Evolutionary conservation across 1,140 invertebrate species (phyloP).

Genomic region (Anoplophora glabripennis): DNA sequence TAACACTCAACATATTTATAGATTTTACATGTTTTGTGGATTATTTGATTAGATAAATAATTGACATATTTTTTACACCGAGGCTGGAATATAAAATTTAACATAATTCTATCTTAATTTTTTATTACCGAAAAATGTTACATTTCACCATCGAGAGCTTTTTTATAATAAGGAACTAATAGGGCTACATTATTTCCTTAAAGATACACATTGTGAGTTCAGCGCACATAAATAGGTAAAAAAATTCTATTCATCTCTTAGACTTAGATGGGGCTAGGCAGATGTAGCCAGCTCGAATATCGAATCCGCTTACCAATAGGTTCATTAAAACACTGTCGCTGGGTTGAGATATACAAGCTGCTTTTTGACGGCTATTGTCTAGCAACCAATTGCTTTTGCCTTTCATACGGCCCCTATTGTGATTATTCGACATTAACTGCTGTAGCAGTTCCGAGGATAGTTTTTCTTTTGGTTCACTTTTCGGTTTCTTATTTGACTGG

Average conservation of each 20-base stretch:
- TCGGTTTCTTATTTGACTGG: constrained; percentile 38
- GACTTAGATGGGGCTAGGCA: constrained; percentile 67
- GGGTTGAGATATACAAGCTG: constrained; percentile 47
- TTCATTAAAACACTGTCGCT: constrained; percentile 84
- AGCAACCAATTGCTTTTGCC: constrained; percentile 42
- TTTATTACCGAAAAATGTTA: too few species aligned
- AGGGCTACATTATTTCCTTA: too few species aligned
- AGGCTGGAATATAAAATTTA: too few species aligned
- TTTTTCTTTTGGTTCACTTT: constrained; percentile 44
- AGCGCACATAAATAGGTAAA: neutral
- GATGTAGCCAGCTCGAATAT: constrained; percentile 85
- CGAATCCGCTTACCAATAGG: constrained; percentile 85
- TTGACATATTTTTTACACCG: too few species aligned
- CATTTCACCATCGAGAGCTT: too few species aligned
- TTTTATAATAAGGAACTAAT: too few species aligned
- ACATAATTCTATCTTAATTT: too few species aligned
- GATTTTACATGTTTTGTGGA: too few species aligned
- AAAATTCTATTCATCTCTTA: constrained; percentile 35
- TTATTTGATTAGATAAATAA: too few species aligned
- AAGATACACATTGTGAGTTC: neutral
- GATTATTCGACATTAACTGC: constrained; percentile 52
- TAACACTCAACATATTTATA: too few species aligned
- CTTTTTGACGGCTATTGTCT: constrained; percentile 39
- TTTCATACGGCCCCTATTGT: constrained; percentile 39
- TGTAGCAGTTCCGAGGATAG: constrained; percentile 52